Evolutionary conservation across 2,797 vertebrate genomes (phyloP).

Genomic region (Labeo calbasu): DNA sequence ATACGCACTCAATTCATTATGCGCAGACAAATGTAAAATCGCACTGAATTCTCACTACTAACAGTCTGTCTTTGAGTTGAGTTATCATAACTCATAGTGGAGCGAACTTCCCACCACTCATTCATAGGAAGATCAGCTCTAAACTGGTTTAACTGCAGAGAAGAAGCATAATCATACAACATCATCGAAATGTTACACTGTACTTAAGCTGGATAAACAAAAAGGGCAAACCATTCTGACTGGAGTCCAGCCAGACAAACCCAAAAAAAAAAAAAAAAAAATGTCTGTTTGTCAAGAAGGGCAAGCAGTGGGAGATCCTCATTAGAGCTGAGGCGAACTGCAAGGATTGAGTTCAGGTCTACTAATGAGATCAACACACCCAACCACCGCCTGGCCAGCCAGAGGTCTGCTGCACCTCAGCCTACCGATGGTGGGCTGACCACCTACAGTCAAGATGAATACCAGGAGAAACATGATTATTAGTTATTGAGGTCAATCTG

Average conservation of each 20-base stretch:
- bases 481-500: constrained; percentile 8
- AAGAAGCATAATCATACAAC: background rate
- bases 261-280: constrained; percentile 50
- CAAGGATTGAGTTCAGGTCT: constrained; percentile 45
- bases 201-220: background rate
- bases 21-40: background rate
- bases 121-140: constrained; percentile 1
- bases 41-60: constrained; percentile 5
- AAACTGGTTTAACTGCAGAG: background rate
- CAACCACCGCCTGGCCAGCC: constrained; percentile 14
- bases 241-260: constrained; percentile 10
- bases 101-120: constrained; percentile 12
- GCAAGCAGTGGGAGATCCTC: constrained; percentile 55
- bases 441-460: constrained; percentile 33
- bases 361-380: constrained; percentile 56
- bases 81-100: background rate
- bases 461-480: constrained; percentile 17
- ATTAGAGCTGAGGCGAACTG: constrained; percentile 52
- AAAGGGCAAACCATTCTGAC: constrained; percentile 35
- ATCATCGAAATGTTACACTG: constrained; percentile 5
- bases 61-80: background rate
- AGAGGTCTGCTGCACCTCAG: constrained; percentile 39
- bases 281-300: constrained; percentile 35
- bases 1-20: constrained; percentile 9
- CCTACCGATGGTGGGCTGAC: constrained; percentile 20